These are phyloP conservation scores for Dromaius novaehollandiae DNA, from an alignment of 2,113 vertebrate genomes.

Conservation along the genomic window DNA sequence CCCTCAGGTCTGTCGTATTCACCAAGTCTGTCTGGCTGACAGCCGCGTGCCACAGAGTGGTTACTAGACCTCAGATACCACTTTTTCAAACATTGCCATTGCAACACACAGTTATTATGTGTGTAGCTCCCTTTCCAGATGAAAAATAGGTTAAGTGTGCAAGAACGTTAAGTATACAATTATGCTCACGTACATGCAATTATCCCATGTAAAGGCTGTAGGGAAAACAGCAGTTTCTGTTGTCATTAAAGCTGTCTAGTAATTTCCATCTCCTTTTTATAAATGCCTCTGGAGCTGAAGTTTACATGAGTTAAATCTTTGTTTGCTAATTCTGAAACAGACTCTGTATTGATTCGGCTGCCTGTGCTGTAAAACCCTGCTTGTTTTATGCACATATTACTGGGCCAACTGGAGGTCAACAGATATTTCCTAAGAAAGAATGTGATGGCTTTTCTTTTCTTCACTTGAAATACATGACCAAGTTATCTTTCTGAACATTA, in stretches of 20 bases:
- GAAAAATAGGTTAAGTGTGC: neutral
- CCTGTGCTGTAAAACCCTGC: neutral
- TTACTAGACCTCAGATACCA: neutral
- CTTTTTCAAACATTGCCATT: neutral
- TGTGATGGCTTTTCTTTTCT: neutral
- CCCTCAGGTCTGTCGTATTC: neutral
- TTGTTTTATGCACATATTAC: neutral
- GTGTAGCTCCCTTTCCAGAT: neutral
- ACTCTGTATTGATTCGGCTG: neutral
- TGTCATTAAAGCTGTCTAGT: neutral
- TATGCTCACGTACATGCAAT: neutral
- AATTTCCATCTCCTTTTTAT: neutral
- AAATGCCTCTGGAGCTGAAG: neutral
- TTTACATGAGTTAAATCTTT: neutral
- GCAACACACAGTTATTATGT: neutral
- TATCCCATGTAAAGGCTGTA: neutral
- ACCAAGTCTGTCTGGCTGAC: neutral
- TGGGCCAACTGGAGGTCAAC: neutral
- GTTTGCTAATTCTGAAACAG: neutral
- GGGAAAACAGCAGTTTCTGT: neutral
- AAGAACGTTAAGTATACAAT: neutral
- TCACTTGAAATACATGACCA: neutral
- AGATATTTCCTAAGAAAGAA: neutral
- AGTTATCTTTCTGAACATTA: neutral
- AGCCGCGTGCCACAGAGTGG: neutral